Evolutionary conservation across 2,797 vertebrate genomes (phyloP).

Genomic region (Pterois miles): DNA sequence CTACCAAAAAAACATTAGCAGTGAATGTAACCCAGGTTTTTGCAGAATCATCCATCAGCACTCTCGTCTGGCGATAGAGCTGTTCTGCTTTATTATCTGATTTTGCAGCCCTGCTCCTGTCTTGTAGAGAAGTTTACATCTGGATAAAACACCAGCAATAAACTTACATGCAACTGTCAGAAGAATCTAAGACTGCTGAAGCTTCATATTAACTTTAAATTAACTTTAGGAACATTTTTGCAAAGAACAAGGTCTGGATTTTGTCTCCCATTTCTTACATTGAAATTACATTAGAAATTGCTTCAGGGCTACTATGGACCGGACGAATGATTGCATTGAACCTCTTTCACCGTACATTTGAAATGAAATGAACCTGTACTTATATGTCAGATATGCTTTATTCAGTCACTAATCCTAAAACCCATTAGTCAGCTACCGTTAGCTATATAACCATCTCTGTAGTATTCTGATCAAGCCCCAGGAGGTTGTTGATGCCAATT

Average conservation of each 20-base stretch:
- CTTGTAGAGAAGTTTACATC: neutral
- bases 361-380: neutral
- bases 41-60: neutral
- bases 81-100: neutral
- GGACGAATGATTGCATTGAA: neutral
- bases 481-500: neutral
- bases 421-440: constrained; percentile 18
- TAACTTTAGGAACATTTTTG: neutral
- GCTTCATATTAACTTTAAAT: neutral
- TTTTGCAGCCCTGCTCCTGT: neutral
- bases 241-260: neutral
- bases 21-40: neutral
- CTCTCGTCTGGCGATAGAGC: neutral
- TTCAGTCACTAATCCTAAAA: constrained; percentile 20
- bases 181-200: neutral
- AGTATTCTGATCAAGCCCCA: constrained; percentile 5
- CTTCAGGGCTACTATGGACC: neutral
- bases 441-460: constrained; percentile 6
- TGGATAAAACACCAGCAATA: neutral
- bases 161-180: neutral
- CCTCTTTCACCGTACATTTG: neutral
- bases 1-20: neutral
- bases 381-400: neutral
- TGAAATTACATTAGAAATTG: neutral
- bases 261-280: neutral